Evolutionary conservation across 2,113 vertebrate genomes (phyloP).

Genomic region (Prolemur simus): DNA sequence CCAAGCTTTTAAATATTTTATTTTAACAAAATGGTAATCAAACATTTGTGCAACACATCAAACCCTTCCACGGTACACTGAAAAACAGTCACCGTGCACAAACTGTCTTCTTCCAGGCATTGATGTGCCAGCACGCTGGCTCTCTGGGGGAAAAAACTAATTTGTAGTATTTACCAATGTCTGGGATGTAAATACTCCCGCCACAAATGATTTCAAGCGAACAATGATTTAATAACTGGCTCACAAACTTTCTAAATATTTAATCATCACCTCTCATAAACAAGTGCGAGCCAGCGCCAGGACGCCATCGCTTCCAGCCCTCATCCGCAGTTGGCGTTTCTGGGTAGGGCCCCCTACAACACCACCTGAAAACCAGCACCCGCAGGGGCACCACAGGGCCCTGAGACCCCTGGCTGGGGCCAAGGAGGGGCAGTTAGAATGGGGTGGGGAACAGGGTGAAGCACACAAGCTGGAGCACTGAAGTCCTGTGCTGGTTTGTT

Average conservation of each 20-base stretch:
- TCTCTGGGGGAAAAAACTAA: background rate
- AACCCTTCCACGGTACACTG: background rate
- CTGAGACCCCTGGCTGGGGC: background rate
- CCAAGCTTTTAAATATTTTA: background rate
- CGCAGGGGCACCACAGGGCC: background rate
- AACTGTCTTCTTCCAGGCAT: background rate
- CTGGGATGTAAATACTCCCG: background rate
- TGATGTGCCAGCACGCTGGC: background rate
- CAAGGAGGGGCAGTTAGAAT: background rate
- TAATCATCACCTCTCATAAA: background rate
- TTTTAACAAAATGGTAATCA: conserved; percentile 1
- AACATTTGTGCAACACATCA: background rate
- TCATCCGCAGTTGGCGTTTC: background rate
- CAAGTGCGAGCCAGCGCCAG: background rate
- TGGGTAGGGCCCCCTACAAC: background rate
- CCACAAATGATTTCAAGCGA: background rate
- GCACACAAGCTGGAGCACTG: background rate
- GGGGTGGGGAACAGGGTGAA: background rate
- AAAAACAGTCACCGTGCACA: background rate
- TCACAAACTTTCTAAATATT: background rate
- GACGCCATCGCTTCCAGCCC: background rate
- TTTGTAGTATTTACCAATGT: background rate
- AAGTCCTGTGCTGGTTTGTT: background rate
- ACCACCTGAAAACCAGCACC: background rate
- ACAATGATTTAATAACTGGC: background rate